Percentiles rank a stretch among this genome's conserved stretches.
phyloP scores from a whole-genome alignment of 2,888 invertebrate species.

The Phlogophora meticulosa region DNA sequence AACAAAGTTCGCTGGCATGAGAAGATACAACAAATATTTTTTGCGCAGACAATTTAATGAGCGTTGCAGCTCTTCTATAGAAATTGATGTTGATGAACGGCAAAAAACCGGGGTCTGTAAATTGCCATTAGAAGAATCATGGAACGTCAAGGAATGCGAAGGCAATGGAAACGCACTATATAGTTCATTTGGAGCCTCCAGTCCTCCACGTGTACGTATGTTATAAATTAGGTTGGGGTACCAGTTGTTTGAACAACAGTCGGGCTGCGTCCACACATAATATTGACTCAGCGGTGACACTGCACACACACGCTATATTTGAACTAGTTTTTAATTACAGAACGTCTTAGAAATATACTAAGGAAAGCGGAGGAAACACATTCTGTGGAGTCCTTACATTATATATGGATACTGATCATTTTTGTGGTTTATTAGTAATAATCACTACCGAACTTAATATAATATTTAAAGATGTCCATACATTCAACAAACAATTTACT shows the following conservation, averaged over 20 bases:
- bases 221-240: constrained; percentile 83
- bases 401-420: background rate
- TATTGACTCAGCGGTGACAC: constrained; percentile 83
- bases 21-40: background rate
- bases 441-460: background rate
- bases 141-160: background rate
- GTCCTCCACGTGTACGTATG: constrained; percentile 73
- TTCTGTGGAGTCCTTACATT: background rate
- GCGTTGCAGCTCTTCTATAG: background rate
- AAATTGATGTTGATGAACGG: too few relatives aligned
- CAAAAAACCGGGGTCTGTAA: too few relatives aligned
- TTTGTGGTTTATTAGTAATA: background rate
- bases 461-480: too few relatives aligned
- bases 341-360: constrained; percentile 63
- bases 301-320: constrained; percentile 75
- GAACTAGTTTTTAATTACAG: constrained; percentile 79
- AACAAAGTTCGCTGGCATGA: constrained; percentile 22
- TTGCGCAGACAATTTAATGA: background rate
- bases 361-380: constrained; percentile 41
- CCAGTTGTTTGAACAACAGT: constrained; percentile 81
- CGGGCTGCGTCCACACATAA: constrained; percentile 75
- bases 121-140: background rate
- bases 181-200: constrained; percentile 61
- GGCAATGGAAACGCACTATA: constrained; percentile 49
- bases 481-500: too few relatives aligned